Base-by-base conservation (phyloP, 2,113 vertebrate species). In the Vulpes lagopus region DNA sequence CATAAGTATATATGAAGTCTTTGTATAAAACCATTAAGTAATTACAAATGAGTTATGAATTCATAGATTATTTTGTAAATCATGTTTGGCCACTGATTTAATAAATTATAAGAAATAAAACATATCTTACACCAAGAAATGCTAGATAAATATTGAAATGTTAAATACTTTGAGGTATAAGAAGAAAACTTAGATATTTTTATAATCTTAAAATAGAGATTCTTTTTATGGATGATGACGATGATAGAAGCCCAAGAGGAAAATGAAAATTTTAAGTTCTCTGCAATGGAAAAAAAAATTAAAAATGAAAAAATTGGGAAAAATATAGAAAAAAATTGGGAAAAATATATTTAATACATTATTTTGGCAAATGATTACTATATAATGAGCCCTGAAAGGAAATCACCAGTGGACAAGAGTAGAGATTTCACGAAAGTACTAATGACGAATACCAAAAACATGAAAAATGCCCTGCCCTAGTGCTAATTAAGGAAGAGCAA, bases 81-180 rank as follows among this genome's bases (percentile, higher is more conserved):
- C 60, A 19, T 79, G 5, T 74, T 93, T 11, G 25, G 49, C 82
- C 3, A 93, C 60, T 94, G 65, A 8, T 35, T 90, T 96, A 90
- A 76, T 82, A 96, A 93, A 83, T 27, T 85, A 1, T 86, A 95
- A 87, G 55, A 95, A 95, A 81, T 89, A 87, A 95, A 83, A 3
- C 90, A 38, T 7, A 74, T 62, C 17, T 95, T 87, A 91, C 1
- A 74, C 17, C 49, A 81, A 88, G 32, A 81, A 90, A 91, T 89
- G 49, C 27, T 57, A 76, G 20, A 49, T 79, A 91, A 84, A 30
- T 11, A 88, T 53, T 93, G 71, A 62, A 85, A 57, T 85, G 3
- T 89, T 93, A 89, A 93, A 43, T 79, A 59, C 59, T 95, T 64
- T 74, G n/a, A 91, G 9, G 1, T 81, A 8, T 25, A 88, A 90